phyloP scores from a whole-genome alignment of 2,113 vertebrate species.

The Hiodon tergisus region DNA sequence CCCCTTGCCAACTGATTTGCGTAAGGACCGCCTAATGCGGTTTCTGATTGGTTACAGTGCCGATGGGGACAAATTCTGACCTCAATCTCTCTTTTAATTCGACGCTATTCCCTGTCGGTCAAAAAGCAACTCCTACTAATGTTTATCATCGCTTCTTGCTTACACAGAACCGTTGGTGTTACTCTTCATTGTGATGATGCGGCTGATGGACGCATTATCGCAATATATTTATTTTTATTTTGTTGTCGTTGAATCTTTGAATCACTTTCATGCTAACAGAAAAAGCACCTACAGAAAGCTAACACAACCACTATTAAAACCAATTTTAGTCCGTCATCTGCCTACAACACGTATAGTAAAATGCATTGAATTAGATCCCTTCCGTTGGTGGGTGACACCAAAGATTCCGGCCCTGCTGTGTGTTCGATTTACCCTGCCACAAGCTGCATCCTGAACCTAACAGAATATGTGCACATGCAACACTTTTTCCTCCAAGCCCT shows the following conservation, averaged over 20 bases:
- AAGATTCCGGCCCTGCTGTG: neutral
- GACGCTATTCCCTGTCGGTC: constrained; percentile 39
- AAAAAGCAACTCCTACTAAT: constrained; percentile 15
- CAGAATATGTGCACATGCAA: too few relatives aligned
- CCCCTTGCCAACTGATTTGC: constrained; percentile 62
- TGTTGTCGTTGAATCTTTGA: too few relatives aligned
- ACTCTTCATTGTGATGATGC: too few relatives aligned
- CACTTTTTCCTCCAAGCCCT: too few relatives aligned
- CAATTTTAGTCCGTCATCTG: neutral
- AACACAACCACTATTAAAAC: too few relatives aligned
- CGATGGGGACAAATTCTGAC: neutral
- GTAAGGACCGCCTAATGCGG: constrained; percentile 38
- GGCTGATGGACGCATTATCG: too few relatives aligned
- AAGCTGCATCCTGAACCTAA: too few relatives aligned
- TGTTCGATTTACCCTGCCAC: too few relatives aligned
- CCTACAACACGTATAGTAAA: neutral
- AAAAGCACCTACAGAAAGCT: too few relatives aligned
- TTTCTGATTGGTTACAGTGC: constrained; percentile 33
- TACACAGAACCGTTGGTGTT: neutral
- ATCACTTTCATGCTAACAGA: constrained; percentile 11
- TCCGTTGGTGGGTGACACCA: neutral
- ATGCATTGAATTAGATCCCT: neutral
- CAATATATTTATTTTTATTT: too few relatives aligned
- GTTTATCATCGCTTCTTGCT: constrained; percentile 1
- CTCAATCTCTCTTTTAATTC: constrained; percentile 26